phyloP scores from a whole-genome alignment of 2,113 vertebrate species.

The Paradoxurus hermaphroditus region DNA sequence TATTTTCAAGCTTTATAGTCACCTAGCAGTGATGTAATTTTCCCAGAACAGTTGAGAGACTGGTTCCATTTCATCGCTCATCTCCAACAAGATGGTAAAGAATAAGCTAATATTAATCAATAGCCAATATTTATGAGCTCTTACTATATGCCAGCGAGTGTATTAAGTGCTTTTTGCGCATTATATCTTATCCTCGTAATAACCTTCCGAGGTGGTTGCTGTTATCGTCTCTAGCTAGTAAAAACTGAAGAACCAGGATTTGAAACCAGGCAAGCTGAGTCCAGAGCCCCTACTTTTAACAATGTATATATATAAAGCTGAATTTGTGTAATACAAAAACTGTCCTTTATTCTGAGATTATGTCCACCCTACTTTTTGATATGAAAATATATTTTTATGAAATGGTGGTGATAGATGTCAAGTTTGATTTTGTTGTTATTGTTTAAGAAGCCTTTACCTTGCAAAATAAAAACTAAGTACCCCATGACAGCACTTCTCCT shows the following conservation, averaged over 20 bases:
- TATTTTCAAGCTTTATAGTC: not conserved
- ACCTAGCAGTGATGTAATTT: not conserved
- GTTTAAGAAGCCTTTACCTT: constrained; percentile 29
- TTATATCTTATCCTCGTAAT: not conserved
- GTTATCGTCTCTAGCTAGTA: not conserved
- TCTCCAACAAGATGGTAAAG: constrained; percentile 14
- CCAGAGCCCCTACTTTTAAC: not conserved
- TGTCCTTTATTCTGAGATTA: constrained; percentile 9
- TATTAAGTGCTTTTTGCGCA: not conserved
- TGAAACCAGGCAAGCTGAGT: constrained; percentile 1
- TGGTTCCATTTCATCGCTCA: not conserved
- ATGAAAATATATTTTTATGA: constrained; percentile 29
- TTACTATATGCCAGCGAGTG: not conserved
- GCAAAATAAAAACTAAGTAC: not conserved
- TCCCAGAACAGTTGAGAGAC: not conserved
- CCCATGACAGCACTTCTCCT: not conserved
- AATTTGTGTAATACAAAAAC: not conserved
- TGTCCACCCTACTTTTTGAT: not conserved
- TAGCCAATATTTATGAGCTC: not conserved
- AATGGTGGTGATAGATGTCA: constrained; percentile 6
- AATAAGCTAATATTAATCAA: not conserved
- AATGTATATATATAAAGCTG: not conserved
- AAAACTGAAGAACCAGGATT: not conserved
- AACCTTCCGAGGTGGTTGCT: not conserved
- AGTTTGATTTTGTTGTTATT: not conserved